These are phyloP conservation scores for Cololabis saira DNA, from an alignment of 2,113 vertebrate species.

Conservation along the genomic window DNA sequence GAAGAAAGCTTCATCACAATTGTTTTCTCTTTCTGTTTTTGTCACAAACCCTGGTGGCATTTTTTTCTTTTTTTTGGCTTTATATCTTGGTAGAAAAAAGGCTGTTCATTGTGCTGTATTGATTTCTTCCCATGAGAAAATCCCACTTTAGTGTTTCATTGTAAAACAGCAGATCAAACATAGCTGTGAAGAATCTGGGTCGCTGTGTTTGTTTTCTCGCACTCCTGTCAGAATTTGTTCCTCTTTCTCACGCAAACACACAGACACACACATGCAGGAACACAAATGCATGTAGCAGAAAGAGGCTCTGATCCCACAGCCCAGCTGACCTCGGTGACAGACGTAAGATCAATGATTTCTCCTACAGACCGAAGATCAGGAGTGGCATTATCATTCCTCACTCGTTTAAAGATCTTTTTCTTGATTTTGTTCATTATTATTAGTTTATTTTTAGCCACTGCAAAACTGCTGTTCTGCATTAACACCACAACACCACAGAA, in stretches of 20 bases:
- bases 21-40: too few species aligned
- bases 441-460: too few species aligned
- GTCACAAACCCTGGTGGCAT: too few species aligned
- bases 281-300: conserved; percentile 23
- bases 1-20: too few species aligned
- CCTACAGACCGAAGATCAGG: background rate
- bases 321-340: conserved; percentile 14
- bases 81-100: too few species aligned
- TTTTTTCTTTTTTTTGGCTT: too few species aligned
- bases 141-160: conserved; percentile 11
- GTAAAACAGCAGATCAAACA: conserved; percentile 58
- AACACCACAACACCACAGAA: too few species aligned
- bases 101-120: background rate
- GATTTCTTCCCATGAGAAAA: conserved; percentile 58
- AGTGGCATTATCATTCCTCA: too few species aligned
- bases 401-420: too few species aligned
- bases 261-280: conserved; percentile 16
- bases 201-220: conserved; percentile 65
- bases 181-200: conserved; percentile 12
- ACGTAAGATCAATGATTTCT: background rate
- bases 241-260: conserved; percentile 45
- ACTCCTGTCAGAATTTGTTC: conserved; percentile 55
- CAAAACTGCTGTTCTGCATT: too few species aligned
- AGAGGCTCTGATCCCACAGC: conserved; percentile 20
- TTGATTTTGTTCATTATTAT: too few species aligned